phyloP scores from a whole-genome alignment of 1,140 invertebrate species.

The Trichoplusia ni region DNA sequence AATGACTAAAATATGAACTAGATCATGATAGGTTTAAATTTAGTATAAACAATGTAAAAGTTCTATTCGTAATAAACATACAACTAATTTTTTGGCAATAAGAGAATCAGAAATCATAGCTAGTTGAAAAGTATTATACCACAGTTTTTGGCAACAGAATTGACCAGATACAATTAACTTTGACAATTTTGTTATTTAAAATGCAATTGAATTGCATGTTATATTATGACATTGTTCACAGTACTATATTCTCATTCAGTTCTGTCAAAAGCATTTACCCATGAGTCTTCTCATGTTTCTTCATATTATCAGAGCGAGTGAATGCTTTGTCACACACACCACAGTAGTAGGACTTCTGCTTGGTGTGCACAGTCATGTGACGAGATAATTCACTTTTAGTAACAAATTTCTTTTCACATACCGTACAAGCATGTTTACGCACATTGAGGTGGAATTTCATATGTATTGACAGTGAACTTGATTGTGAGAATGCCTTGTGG shows the following conservation, averaged over 20 bases:
- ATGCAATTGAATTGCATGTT: constrained; percentile 24
- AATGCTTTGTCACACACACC: constrained; percentile 82
- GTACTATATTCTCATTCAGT: constrained; percentile 17
- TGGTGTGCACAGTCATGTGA: constrained; percentile 84
- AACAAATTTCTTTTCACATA: constrained; percentile 84
- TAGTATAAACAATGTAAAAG: constrained; percentile 75
- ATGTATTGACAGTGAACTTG: constrained; percentile 83
- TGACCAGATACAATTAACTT: constrained; percentile 16
- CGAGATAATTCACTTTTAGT: constrained; percentile 84
- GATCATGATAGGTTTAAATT: constrained; percentile 71
- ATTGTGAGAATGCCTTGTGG: constrained; percentile 84
- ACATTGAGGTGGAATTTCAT: constrained; percentile 85
- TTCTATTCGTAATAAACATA: constrained; percentile 61
- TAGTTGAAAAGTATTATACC: constrained; percentile 43
- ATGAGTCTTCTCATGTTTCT: constrained; percentile 82
- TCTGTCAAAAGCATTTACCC: constrained; percentile 51
- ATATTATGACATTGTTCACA: constrained; percentile 32
- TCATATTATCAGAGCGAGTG: constrained; percentile 81
- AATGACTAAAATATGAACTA: constrained; percentile 79
- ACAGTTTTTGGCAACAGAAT: constrained; percentile 22
- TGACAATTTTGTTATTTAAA: constrained; percentile 22
- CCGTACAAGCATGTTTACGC: constrained; percentile 78
- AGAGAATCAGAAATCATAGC: constrained; percentile 70
- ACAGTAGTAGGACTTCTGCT: constrained; percentile 84
- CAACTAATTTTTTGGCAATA: constrained; percentile 79